These are phyloP conservation scores for Octodonta nipae DNA, from an alignment of 2,888 invertebrate genomes.

Conservation along the genomic window DNA sequence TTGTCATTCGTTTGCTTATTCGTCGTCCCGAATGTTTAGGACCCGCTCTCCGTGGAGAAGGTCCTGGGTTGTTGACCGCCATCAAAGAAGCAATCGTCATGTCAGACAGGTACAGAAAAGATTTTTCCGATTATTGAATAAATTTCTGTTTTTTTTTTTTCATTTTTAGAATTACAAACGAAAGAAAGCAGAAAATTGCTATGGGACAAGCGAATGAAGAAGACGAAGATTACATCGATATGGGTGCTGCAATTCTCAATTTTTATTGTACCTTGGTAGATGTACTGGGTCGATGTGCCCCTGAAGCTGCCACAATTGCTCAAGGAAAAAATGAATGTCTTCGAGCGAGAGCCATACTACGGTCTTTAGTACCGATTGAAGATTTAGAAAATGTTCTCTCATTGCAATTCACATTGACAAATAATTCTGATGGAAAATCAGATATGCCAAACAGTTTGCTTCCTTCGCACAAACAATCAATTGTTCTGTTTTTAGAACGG, in stretches of 20 bases:
- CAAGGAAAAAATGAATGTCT: conserved; percentile 95
- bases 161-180: conserved; percentile 79
- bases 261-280: conserved; percentile 98
- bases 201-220: too few species aligned
- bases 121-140: conserved; percentile 71
- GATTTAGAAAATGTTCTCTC: conserved; percentile 94
- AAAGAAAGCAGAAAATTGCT: too few species aligned
- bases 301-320: conserved; percentile 81
- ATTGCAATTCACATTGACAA: conserved; percentile 81
- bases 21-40: conserved; percentile 96
- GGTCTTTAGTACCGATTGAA: conserved; percentile 92
- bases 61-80: conserved; percentile 89
- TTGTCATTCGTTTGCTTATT: conserved; percentile 94
- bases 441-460: conserved; percentile 88
- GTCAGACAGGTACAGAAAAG: conserved; percentile 76
- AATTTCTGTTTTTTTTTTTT: conserved; percentile 49
- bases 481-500: conserved; percentile 91
- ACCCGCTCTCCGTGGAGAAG: conserved; percentile 93
- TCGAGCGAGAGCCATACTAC: conserved; percentile 89
- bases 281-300: conserved; percentile 89
- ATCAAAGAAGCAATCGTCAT: conserved; percentile 96
- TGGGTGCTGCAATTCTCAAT: conserved; percentile 94
- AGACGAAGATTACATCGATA: conserved; percentile 98
- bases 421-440: conserved; percentile 77
- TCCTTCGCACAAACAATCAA: conserved; percentile 93